phyloP scores from a whole-genome alignment of 2,113 vertebrate species.

The Ictalurus punctatus region DNA sequence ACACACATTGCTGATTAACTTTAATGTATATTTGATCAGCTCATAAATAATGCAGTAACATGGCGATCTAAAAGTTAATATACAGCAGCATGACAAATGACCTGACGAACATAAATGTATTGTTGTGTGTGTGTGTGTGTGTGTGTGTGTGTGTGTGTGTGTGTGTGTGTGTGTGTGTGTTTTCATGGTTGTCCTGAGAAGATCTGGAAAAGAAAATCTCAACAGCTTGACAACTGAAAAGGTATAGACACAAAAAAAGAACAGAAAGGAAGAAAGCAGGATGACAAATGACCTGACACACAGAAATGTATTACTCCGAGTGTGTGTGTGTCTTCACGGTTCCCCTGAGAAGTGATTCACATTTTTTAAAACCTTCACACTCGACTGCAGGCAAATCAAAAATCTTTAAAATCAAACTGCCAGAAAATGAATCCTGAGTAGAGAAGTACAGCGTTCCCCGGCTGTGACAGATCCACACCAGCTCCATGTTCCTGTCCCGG shows the following conservation, averaged over 20 bases:
- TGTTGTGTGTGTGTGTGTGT: constrained; percentile 17
- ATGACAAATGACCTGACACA: neutral
- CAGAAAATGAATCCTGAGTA: neutral
- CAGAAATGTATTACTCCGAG: neutral
- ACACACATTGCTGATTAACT: constrained; percentile 22
- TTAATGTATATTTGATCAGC: constrained; percentile 49
- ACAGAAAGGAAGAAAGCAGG: neutral
- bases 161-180: neutral
- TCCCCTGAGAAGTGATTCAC: neutral
- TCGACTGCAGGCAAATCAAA: constrained; percentile 61
- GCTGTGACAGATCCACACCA: neutral
- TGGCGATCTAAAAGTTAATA: constrained; percentile 53
- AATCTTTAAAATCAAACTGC: constrained; percentile 60
- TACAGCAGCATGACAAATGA: constrained; percentile 65
- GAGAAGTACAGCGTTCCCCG: too few species aligned
- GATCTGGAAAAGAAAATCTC: too few species aligned
- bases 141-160: neutral
- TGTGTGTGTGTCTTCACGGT: neutral
- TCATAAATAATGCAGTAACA: constrained; percentile 13
- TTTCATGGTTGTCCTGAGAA: neutral
- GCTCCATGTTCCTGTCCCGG: neutral
- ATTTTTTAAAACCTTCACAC: constrained; percentile 53
- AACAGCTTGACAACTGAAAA: too few species aligned
- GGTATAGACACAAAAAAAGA: neutral
- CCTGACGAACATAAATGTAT: constrained; percentile 59